These are phyloP conservation scores for Zelostemma sp. DNA, from an alignment of 1,140 invertebrate species.

Conservation along the genomic window DNA sequence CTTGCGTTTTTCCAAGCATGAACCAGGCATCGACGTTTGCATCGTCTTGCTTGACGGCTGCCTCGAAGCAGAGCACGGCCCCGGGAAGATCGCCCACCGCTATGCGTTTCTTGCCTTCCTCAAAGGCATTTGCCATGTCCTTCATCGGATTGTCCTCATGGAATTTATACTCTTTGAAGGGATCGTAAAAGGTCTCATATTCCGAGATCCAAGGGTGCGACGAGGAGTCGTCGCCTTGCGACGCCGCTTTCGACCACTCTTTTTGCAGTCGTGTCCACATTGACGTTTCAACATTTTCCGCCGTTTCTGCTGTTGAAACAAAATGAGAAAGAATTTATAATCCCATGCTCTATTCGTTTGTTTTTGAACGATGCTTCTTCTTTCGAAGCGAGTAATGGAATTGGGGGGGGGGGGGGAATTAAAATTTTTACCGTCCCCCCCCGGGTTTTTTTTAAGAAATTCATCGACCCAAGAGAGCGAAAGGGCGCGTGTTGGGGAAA, in stretches of 20 bases:
- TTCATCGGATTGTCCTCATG: constrained; percentile 89
- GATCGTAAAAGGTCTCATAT: constrained; percentile 75
- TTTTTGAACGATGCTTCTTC: too few species aligned
- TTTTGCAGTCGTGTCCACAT: constrained; percentile 84
- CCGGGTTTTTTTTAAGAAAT: constrained; percentile 53
- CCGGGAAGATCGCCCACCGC: constrained; percentile 91
- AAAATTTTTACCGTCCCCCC: constrained; percentile 22
- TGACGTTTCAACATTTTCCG: constrained; percentile 71
- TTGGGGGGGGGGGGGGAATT: too few species aligned
- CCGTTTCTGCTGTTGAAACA: constrained; percentile 23
- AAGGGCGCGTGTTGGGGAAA: too few species aligned
- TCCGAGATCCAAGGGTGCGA: constrained; percentile 79
- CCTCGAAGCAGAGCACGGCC: constrained; percentile 97
- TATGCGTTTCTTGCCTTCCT: constrained; percentile 87
- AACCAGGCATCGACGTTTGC: constrained; percentile 87
- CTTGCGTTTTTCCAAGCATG: constrained; percentile 88
- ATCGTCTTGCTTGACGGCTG: constrained; percentile 89
- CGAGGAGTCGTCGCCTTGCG: constrained; percentile 62
- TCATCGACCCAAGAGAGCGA: constrained; percentile 63
- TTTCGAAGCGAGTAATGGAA: too few species aligned
- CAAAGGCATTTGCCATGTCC: constrained; percentile 84
- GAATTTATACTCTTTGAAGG: constrained; percentile 86
- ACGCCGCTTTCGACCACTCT: constrained; percentile 81
- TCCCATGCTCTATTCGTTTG: too few species aligned
- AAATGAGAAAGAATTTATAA: too few species aligned